Base-by-base conservation (phyloP, 1,140 invertebrate species). In the Halotydeus destructor region DNA sequence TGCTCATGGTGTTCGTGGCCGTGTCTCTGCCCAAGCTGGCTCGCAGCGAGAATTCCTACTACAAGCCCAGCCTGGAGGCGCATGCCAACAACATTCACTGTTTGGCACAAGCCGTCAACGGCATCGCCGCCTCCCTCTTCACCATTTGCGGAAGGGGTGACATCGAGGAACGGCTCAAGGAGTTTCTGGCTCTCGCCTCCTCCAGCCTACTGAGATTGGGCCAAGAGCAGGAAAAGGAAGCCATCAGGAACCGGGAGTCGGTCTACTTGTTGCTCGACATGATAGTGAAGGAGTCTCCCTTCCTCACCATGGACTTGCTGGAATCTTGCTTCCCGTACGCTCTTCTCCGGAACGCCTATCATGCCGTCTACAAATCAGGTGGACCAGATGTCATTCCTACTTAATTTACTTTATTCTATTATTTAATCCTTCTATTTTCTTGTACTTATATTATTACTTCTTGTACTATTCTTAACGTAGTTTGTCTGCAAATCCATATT, bases 31-130 rank as follows among this genome's bases (percentile, higher is more conserved):
- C 93, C 3, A 85, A 88, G 60, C 67, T 98, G n/a, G 86, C 91
- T 1, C 69, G 80, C 39, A 78, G 71, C 50, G 88, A 94, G 38
- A 73, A 72, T 35, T 85, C 83, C 0, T 81, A 83, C 49, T 89
- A 86, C 60, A 67, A 64, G 53, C 81, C 89, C 3, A 82, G 82
- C 1, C 66, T 96, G 14, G 84, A 93, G 65, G 88, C 83, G 0
- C 88, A 96, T 59, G 73, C 79, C 1, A 99, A 98, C 62, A 99
- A 99, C 59, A 91, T 86, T 47, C 93, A 98, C 57, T 97, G 91
- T 54, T 76, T 99, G 64, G 82, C 86, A 2, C 71, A 82, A 23
- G 91, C 91, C 0, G 80, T 99, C 30, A 98, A 97, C 57, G 80
- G 86, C 52, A 81, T 99, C 43, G 93, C 96, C 55, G 86, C 81